Base-by-base conservation (phyloP, 2,797 vertebrate genomes). In the Sebastiscus tertius region DNA sequence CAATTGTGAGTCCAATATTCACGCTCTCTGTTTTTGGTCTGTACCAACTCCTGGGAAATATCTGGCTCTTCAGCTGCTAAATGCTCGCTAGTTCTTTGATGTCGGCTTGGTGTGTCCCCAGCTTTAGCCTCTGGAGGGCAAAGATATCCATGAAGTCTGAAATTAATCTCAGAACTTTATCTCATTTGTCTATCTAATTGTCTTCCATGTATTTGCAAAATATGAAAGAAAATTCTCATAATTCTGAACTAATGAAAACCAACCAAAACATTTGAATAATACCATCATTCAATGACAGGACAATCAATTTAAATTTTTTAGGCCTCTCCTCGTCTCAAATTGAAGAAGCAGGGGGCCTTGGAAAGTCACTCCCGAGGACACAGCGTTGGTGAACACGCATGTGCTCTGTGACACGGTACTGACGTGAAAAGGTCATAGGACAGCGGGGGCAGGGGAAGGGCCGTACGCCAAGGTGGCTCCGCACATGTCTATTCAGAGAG, bases 351-450 rank as follows among this genome's bases (percentile, higher is more conserved):
- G 79, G 39, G 0, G 65, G 55, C 54, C 87, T 92, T 54, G 73
- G 64, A 34, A 82, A 86, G 80, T 82, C 86, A 33, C 46, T 81
- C n/a, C 31, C 75, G 2, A 85, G 58, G 4, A 59, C 56, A 67
- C 77, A 90, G 4, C 94, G 90, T 84, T 93, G 93, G 75, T 96
- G 95, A 73, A 96, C 92, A 29, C 94, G 93, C 94, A 96, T 94
- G 84, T 96, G 95, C 83, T 96, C 95, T 0, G 86, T 93, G 80
- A 96, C 95, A 18, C 95, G 93, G 87, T 96, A 96, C 82, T 96
- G 95, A 8, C 95, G 93, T 3, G 95, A 96, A 80, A 96, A 96
- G 39, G 94, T 94, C 95, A 96, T 96, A 8, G 94, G 91, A 83
- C 95, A 96, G 11, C 82, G 69, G 14, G 95, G 95, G 62, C 95